Percentiles rank a stretch among this genome's conserved stretches.
Conservation (phyloP, 2,888 invertebrate genomes). For the Myopa tessellatipennis region DNA sequence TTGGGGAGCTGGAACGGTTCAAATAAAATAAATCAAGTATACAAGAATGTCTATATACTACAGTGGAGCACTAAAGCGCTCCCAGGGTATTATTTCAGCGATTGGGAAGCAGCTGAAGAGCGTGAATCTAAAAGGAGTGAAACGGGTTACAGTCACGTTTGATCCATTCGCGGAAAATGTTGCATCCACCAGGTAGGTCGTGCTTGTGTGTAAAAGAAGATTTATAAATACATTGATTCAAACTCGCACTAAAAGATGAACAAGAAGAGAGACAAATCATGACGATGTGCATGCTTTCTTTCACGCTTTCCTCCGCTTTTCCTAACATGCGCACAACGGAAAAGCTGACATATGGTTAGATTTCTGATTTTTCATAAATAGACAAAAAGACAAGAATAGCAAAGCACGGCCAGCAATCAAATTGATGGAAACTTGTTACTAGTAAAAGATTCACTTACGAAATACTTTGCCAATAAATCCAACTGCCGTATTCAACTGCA, state of each 20-base stretch:
- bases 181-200: slow-evolving; percentile 70
- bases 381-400: slow-evolving; percentile 36
- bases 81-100: slow-evolving; percentile 78
- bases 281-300: slow-evolving; percentile 1
- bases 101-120: slow-evolving; percentile 78
- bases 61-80: slow-evolving; percentile 76
- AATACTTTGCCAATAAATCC: slow-evolving; percentile 72
- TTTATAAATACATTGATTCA: background rate
- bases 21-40: no score
- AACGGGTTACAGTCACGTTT: slow-evolving; percentile 81
- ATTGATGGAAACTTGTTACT: background rate
- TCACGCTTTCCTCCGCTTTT: slow-evolving; percentile 19
- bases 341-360: background rate
- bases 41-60: slow-evolving; percentile 79
- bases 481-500: slow-evolving; percentile 69
- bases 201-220: slow-evolving; percentile 33
- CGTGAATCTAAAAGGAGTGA: slow-evolving; percentile 83
- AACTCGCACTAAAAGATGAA: background rate
- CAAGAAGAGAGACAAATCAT: slow-evolving; percentile 26
- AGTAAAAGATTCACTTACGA: slow-evolving; percentile 61
- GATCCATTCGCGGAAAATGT: slow-evolving; percentile 86
- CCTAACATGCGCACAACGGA: slow-evolving; percentile 44
- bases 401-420: background rate
- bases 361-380: background rate
- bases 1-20: no score